Evolutionary conservation across 1,140 invertebrate genomes (phyloP).

Genomic region (Lepidurus couesii): DNA sequence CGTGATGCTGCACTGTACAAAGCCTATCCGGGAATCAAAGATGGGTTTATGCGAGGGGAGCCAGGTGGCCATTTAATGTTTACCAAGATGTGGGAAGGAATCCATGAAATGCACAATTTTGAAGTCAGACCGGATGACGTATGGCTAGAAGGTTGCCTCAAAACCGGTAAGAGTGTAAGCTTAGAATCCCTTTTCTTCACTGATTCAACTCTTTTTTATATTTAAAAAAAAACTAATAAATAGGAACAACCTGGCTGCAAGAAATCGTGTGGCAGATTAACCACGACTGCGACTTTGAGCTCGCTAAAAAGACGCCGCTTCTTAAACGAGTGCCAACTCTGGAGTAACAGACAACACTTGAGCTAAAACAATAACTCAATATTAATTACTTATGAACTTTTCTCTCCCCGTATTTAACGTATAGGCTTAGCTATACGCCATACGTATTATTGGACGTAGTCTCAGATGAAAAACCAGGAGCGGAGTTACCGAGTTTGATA

Average conservation of each 20-base stretch:
- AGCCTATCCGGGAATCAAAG: constrained; percentile 24
- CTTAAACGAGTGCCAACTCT: too few species aligned
- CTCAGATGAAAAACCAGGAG: background rate
- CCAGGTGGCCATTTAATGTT: background rate
- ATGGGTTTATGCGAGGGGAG: constrained; percentile 30
- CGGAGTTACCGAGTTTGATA: background rate
- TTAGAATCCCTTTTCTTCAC: too few species aligned
- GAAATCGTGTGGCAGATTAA: constrained; percentile 45
- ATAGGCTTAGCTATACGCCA: background rate
- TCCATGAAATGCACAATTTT: background rate
- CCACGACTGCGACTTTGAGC: constrained; percentile 45
- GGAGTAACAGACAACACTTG: too few species aligned
- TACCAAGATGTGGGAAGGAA: background rate
- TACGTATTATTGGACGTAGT: background rate
- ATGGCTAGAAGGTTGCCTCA: constrained; percentile 30
- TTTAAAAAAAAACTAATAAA: too few species aligned
- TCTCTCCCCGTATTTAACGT: too few species aligned
- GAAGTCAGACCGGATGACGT: constrained; percentile 25
- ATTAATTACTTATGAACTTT: too few species aligned
- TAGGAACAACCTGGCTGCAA: constrained; percentile 47
- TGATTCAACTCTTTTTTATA: too few species aligned
- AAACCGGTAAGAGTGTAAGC: constrained; percentile 26
- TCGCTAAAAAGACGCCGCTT: constrained; percentile 33
- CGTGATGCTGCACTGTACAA: background rate
- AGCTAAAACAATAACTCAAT: too few species aligned